Conservation (phyloP, 2,113 vertebrate species). For the Hypanus sabinus region DNA sequence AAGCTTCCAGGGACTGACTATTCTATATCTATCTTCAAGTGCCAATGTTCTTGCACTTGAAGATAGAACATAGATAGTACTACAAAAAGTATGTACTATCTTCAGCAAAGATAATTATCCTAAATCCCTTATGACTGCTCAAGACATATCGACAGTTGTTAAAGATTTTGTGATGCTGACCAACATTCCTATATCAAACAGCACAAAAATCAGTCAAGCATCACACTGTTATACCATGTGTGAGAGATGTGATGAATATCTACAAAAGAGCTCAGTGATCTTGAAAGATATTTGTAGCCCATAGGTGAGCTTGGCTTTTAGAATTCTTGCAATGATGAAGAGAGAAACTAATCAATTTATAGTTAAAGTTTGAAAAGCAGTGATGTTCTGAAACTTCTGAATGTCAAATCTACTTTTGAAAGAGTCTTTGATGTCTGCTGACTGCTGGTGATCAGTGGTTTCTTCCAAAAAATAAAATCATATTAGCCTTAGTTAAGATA, state of each 20-base stretch:
- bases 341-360: not conserved
- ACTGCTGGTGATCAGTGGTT: not conserved
- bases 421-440: not conserved
- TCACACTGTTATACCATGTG: not conserved
- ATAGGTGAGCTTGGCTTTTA: not conserved
- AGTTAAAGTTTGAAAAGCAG: not conserved
- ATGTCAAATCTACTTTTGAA: not conserved
- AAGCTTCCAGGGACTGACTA: too few relatives aligned
- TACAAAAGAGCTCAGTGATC: not conserved
- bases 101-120: not conserved
- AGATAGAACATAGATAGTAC: too few relatives aligned
- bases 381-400: not conserved
- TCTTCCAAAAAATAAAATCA: not conserved
- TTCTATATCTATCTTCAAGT: not conserved
- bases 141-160: not conserved
- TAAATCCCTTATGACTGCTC: not conserved
- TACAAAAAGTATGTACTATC: not conserved
- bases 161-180: not conserved
- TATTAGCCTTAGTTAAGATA: not conserved
- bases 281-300: not conserved
- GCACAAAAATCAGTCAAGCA: not conserved
- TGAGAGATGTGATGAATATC: not conserved
- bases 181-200: not conserved
- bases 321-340: not conserved
- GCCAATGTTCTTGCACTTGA: not conserved